Evolutionary conservation across 1,140 invertebrate genomes (phyloP), one percentile per base, ranked within the genome.

Genomic region (Drosophila ogumai): DNA sequence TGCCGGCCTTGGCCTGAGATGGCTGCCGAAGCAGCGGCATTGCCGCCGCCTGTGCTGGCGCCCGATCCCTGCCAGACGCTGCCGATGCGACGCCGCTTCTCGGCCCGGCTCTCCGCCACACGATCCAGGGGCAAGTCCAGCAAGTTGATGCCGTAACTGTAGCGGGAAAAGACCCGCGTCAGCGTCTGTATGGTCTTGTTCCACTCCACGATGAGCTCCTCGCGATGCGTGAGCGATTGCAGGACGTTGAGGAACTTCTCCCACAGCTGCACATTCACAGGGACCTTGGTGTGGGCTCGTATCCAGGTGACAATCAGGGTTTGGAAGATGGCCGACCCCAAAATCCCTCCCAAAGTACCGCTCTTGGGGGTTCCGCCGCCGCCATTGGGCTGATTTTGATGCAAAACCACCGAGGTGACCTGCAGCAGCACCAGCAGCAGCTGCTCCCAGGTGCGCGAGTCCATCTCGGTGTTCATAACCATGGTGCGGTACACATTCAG

Each of bases 271-370:
- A 95, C 94, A 56, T 96, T 96, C 57, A 98, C 97, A 5, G 96
- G 95, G 4, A 99, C 98, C 93, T 99, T 99, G 64, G 99, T 94
- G 93, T 99, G 99, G 0, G 98, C 98, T 91, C 99, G 98, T 73
- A 99, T 99, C 98, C 98, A 99, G 1, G 98, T 99, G 43, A 99
- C 98, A 75, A 99, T 99, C 15, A 99, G 92, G 2, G 98, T 99
- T 94, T 99, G 96, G 87, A 98, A 99, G 75, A 99, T 96, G 3
- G 98, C 97, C 32, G 97, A 97, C 22, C 98, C 98, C 49, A 99
- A 93, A 57, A 94, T 94, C 12, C 94, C 94, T 52, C 94, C 94
- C 92, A 90, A 59, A 72, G 78, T 92, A 12, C 78, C 82, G 41
- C 72, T 80, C 52, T 92, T 93, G 1, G 80, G 65, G 15, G 95